These are phyloP conservation scores for Hesperia comma DNA, from an alignment of 2,888 invertebrate genomes.

Conservation along the genomic window DNA sequence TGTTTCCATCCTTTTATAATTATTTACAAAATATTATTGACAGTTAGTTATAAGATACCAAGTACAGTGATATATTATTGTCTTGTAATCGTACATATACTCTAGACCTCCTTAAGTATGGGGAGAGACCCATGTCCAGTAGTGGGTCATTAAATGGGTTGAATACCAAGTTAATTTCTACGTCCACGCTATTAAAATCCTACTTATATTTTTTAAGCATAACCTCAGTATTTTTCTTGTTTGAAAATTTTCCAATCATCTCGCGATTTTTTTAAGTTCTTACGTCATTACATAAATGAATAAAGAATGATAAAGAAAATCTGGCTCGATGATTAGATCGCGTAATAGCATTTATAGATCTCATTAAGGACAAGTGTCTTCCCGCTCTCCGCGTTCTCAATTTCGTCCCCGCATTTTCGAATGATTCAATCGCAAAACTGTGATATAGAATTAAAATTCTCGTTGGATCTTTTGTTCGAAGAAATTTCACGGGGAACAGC, in stretches of 20 bases:
- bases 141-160: no score
- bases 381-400: conserved; percentile 56
- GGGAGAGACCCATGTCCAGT: no score
- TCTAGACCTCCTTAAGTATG: no score
- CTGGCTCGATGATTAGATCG: conserved; percentile 58
- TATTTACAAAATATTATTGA: neutral
- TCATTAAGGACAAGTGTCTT: conserved; percentile 64
- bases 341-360: conserved; percentile 68
- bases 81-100: no score
- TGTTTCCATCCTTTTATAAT: neutral
- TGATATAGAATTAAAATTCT: conserved; percentile 57
- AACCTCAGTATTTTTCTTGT: neutral
- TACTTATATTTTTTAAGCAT: no score
- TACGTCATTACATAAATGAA: conserved; percentile 45
- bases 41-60: no score
- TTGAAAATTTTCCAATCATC: conserved; percentile 6
- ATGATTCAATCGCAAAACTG: conserved; percentile 61
- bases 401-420: conserved; percentile 59
- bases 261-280: conserved; percentile 1
- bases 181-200: no score
- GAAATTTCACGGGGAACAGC: conserved; percentile 47
- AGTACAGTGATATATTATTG: no score
- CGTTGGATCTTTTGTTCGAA: conserved; percentile 51
- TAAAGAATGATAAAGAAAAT: conserved; percentile 60
- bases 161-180: no score